Conservation (phyloP, 2,888 invertebrate species). For the Pantelozetes paolii region DNA sequence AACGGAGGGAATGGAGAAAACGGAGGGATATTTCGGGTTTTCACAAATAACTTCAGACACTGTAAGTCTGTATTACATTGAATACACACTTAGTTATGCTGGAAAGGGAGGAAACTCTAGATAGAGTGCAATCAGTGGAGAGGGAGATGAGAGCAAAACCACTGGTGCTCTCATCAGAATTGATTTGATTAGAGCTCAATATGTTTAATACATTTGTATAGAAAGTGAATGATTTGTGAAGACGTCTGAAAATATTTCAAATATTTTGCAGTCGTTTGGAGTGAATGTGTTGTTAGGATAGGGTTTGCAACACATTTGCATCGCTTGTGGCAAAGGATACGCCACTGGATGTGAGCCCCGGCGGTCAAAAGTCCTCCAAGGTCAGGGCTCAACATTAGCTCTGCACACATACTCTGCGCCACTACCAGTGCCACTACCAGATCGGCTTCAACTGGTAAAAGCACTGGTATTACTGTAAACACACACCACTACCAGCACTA, state of each 20-base stretch:
- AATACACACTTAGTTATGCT: not conserved
- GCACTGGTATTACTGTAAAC: not conserved
- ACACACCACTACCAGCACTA: constrained; percentile 3
- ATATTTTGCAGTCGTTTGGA: not conserved
- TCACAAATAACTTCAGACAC: constrained; percentile 27
- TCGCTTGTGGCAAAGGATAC: not conserved
- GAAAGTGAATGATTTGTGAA: not conserved
- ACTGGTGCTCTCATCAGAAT: not conserved
- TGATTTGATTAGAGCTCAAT: not conserved
- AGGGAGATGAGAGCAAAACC: not conserved
- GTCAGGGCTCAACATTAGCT: not conserved
- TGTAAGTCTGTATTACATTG: not conserved
- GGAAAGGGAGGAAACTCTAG: constrained; percentile 12
- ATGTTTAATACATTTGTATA: not conserved
- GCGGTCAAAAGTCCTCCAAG: constrained; percentile 36
- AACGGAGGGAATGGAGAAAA: not conserved
- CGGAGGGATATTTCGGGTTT: no score
- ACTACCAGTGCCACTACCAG: not conserved
- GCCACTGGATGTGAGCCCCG: not conserved
- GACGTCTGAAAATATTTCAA: not conserved
- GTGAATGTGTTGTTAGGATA: not conserved
- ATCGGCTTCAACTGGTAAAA: not conserved
- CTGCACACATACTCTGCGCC: not conserved
- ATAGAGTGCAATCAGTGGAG: not conserved
- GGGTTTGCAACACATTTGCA: not conserved